Conservation (phyloP, 1,140 invertebrate species). For the Euborellia annulipes region DNA sequence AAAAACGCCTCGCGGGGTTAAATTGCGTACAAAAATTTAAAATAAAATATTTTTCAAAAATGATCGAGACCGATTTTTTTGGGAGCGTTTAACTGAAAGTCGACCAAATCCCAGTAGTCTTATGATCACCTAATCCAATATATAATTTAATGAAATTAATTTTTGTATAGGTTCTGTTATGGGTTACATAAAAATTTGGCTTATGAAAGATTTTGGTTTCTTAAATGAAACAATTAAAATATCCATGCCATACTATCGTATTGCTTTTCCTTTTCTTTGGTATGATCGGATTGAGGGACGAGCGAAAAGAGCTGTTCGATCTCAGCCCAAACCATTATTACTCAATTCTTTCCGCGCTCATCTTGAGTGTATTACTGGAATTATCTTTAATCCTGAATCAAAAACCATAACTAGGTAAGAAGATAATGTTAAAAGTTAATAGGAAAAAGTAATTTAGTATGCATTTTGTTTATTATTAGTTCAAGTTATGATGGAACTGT, state of each 20-base stretch:
- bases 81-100: no score
- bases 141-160: no score
- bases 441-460: no score
- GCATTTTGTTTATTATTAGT: conserved; percentile 25
- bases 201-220: conserved; percentile 40
- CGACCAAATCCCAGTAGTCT: no score
- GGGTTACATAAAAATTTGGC: conserved; percentile 58
- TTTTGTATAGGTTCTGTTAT: conserved; percentile 32
- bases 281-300: conserved; percentile 38
- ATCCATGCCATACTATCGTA: conserved; percentile 36
- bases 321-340: conserved; percentile 42
- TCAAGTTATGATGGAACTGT: conserved; percentile 52
- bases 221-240: conserved; percentile 21
- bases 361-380: conserved; percentile 39
- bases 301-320: conserved; percentile 39
- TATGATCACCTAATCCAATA: no score
- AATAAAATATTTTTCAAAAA: no score
- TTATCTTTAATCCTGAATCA: no score
- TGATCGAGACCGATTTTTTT: no score
- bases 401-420: no score
- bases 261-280: conserved; percentile 54
- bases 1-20: no score
- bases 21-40: no score
- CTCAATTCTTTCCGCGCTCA: conserved; percentile 46
- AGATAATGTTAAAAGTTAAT: no score